Evolutionary conservation across 2,797 vertebrate species (phyloP), one percentile per base, ranked within the genome.

Genomic region (Halcyon chelicuti): DNA sequence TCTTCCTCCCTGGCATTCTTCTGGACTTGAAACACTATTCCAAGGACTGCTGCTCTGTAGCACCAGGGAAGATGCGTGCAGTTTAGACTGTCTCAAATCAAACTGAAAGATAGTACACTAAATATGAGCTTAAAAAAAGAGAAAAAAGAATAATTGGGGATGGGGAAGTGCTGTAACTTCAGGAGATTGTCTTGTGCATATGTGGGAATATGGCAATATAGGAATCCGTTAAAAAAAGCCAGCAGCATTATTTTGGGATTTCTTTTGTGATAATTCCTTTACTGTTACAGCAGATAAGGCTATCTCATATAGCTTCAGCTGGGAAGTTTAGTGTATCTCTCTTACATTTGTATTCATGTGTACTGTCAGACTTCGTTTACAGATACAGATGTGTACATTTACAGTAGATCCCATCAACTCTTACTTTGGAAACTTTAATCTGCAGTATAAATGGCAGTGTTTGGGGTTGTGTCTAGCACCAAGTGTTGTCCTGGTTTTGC

Each of bases 331-430:
- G 35, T 52, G 10, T 28, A 22, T 42, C 42, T 40, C 23, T 35
- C 25, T 47, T 61, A 31, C 8, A 18, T 17, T 39, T 35, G 31
- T 63, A 14, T 40, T 65, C 28, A 26, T 44, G 40, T 54, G 15
- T 49, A 52, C 31, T 83, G 37, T 49, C 22, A 37, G 44, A 21
- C 26, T 37, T 63, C 12, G 7, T 49, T 74, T 83, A 58, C 39
- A 33, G 35, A 47, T 72, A 17, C 4, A 46, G 8, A 17, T 3
- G 3, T 10, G 3, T 47, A 7, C 1, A 8, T 23, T 75, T 62
- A 26, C 0, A 26, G 33, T 61, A 62, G 21, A 33, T 33, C 8
- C 2, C 2, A 25, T 51, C 21, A 51, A 1, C 28, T 62, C 51
- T 70, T 29, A 29, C 21, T 12, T 87, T 65, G 20, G 35, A 46